Base-by-base conservation (phyloP, 64 coral and sea anemone genomes). In the Hydrozoanthus tunicans region DNA sequence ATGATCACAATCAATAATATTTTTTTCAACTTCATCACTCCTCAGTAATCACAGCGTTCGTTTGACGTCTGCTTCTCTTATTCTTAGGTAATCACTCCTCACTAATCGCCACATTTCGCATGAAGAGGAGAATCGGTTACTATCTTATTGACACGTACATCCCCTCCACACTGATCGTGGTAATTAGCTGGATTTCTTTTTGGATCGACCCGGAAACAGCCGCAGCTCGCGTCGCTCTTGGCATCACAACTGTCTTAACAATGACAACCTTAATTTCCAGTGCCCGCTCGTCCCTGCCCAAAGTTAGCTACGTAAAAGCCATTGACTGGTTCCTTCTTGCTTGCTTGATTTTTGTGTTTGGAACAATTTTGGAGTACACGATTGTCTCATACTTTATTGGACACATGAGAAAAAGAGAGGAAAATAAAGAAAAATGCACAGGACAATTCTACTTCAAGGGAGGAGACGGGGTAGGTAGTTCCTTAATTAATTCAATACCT, bases 221-320 rank as follows among this genome's bases (percentile, higher is more conserved):
- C 3, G 94, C 96, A 77, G 96, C 96, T 58, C 94, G 96, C 2
- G 96, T 98, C 6, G 96, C 96, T 15, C 77, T 95, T 51, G 96
- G 96, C n/a, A 98, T 98, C 53, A 98, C 96, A 15, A 98, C 96
- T 25, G 96, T 95, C 4, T 91, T 98, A 25, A 98, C 96, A n/a
- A 98, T 98, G 96, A 95, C 91, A 53, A 98, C 96, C 3, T 82
- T 98, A 23, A 93, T 95, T 51, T 95, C 93, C 62, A 98, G 96
- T 81, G 82, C 94, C 3, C 82, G 96, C 8, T 91, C 94, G 0
- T 84, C 90, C 5, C 89, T 98, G 4, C 96, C 96, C 1, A 95
- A 95, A 90, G 96, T 98, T 23, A 98, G 96, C 73, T 98, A 98
- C 71, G 96, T 98, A 14, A 98, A 98, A 91, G 94, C 96, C 5